A percentile compares a stretch with the other conserved stretches of the same genome.
phyloP scores from a whole-genome alignment of 2,888 invertebrate species.

The Empis livida region DNA sequence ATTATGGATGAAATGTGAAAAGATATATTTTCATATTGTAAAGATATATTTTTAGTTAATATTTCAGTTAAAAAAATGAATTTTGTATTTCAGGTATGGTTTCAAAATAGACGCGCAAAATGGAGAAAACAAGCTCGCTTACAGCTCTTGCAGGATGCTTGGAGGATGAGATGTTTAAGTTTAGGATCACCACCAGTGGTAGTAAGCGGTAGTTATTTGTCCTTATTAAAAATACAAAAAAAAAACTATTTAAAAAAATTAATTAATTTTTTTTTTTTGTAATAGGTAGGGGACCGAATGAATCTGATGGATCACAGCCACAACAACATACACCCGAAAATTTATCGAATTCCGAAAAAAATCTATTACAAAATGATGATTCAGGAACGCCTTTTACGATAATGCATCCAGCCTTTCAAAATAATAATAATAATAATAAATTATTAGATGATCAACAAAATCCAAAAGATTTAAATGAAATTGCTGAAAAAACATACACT shows the following conservation, averaged over 20 bases:
- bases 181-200: conserved; percentile 48
- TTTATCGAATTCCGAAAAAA: conserved; percentile 21
- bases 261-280: not conserved
- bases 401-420: conserved; percentile 35
- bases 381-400: conserved; percentile 24
- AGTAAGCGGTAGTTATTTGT: conserved; percentile 32
- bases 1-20: too few species aligned
- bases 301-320: not conserved
- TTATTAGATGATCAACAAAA: conserved; percentile 5
- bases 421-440: conserved; percentile 17
- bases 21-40: too few species aligned
- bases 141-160: conserved; percentile 76
- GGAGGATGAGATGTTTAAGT: conserved; percentile 80
- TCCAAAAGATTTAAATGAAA: conserved; percentile 4
- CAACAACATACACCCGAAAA: conserved; percentile 23
- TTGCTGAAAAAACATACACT: conserved; percentile 30
- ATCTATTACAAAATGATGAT: conserved; percentile 14
- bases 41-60: too few species aligned
- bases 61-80: too few species aligned
- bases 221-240: not conserved
- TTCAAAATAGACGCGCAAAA: conserved; percentile 81
- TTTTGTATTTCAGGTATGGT: conserved; percentile 56
- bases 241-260: too few species aligned
- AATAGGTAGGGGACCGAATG: conserved; percentile 3
- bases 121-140: conserved; percentile 83